Base-by-base conservation (phyloP, 2,113 vertebrate genomes). In the Nothoprocta perdicaria region DNA sequence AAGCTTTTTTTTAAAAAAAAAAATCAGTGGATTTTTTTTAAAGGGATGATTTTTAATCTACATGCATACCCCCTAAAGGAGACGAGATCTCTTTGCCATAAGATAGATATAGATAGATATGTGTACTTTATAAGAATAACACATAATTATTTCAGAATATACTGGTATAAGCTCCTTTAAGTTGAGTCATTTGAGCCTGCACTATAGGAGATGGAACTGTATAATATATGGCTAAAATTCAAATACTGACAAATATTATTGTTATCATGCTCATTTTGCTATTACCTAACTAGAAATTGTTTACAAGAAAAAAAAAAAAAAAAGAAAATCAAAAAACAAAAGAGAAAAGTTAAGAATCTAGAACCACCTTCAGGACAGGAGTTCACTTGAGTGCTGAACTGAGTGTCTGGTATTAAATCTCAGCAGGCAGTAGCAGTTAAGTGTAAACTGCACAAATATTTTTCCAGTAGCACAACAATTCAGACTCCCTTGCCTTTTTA, bases 321-420 rank as follows among this genome's bases (percentile, higher is more conserved):
- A 43, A 14, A n/a, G n/a, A n/a, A n/a, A n/a, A n/a, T n/a, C n/a
- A n/a, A n/a, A n/a, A n/a, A n/a, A n/a, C n/a, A n/a, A 43, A 43
- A 43, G 26, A 31, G 10, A 22, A 14, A 43, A 74, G 23, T 29
- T 86, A 16, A 1, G 1, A 60, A 48, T 48, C 52, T 89, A 48
- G 48, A 83, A 43, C 3, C 19, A 38, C 12, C 24, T 86, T 72
- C n/a, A 69, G 1, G 3, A 62, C 29, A 66, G 77, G 77, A 74
- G n/a, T 7, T 27, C 27, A 52, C 4, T 26, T 9, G 7, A 27
- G 31, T 0, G 0, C 27, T 69, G 68, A 80, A 41, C 35, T 3
- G 4, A 57, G 27, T 14, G 31, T 12, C 15, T 29, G 31, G 7
- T 60, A 57, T 58, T 1, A 0, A 62, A 38, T 13, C 40, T 84